These are phyloP conservation scores for Chironomus riparius DNA, from an alignment of 2,888 invertebrate genomes.

Conservation along the genomic window DNA sequence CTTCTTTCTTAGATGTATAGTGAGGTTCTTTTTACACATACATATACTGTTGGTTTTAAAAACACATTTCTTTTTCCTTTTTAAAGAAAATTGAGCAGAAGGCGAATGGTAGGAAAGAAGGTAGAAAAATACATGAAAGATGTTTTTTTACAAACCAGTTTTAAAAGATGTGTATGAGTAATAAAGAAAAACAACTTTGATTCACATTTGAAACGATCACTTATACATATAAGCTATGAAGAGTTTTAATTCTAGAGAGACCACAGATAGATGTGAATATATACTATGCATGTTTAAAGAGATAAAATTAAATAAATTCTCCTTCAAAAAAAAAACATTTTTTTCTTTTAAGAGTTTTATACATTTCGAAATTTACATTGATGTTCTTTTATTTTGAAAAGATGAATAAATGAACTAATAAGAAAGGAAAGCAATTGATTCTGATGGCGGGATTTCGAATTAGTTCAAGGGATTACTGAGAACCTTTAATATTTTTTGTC, in stretches of 20 bases:
- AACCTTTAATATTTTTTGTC: no score
- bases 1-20: not conserved
- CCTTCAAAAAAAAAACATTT: not conserved
- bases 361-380: not conserved
- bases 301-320: not conserved
- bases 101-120: not conserved
- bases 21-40: not conserved
- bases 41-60: not conserved
- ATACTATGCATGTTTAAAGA: no score
- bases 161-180: not conserved
- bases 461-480: no score
- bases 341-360: not conserved
- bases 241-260: not conserved
- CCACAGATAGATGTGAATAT: no score
- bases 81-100: not conserved
- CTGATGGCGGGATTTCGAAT: constrained; percentile 24
- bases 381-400: not conserved
- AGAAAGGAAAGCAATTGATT: not conserved
- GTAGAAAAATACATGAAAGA: not conserved
- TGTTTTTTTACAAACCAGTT: not conserved
- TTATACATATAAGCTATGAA: not conserved
- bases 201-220: not conserved
- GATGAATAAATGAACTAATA: not conserved
- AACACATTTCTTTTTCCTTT: not conserved
- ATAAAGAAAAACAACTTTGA: no score